Evolutionary conservation across 2,797 vertebrate species (phyloP), one percentile per base, ranked within the genome.

Genomic region (Nyctalus aviator): DNA sequence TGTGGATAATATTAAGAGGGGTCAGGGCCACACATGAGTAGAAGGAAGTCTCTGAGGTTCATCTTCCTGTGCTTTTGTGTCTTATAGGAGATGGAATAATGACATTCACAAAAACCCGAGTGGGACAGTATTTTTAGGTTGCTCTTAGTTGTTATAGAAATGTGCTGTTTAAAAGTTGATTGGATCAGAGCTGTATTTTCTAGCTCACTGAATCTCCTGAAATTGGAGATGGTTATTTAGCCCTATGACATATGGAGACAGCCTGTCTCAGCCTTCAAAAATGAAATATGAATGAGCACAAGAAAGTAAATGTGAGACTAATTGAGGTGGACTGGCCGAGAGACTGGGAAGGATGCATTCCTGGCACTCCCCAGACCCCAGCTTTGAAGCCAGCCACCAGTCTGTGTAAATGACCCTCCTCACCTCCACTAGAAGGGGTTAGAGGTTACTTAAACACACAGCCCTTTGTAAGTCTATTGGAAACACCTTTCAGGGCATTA

Each of bases 361-460:
- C 95, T 95, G 88, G 95, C 87, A 50, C 85, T 93, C 53, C 41
- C 37, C 72, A 91, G 50, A 76, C 20, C 32, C 94, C 53, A 62
- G 96, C 97, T 98, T 98, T 97, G 98, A 98, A 98, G 97, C 91
- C 84, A 97, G 92, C 88, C 96, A 97, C 96, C 92, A 92, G 78
- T 94, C 97, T 98, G 92, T 97, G 92, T 72, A 94, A 96, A 90
- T 96, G 96, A 98, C 97, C 96, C 95, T 75, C 73, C 50, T 37
- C 93, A 94, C 95, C 91, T 93, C 44, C 73, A 23, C 50, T 12
- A 25, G 92, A 90, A 92, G 71, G 95, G 95, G 94, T 97, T 97
- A 95, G 89, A 78, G 95, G 95, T 98, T 98, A 97, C 59, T 87
- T 92, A 97, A 98, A 97, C 3, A 71, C 68, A 50, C 9, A 75